A percentile compares a stretch with the other conserved stretches of the same genome.
Conservation (phyloP, 2,888 invertebrate genomes). For the Agrochola macilenta region DNA sequence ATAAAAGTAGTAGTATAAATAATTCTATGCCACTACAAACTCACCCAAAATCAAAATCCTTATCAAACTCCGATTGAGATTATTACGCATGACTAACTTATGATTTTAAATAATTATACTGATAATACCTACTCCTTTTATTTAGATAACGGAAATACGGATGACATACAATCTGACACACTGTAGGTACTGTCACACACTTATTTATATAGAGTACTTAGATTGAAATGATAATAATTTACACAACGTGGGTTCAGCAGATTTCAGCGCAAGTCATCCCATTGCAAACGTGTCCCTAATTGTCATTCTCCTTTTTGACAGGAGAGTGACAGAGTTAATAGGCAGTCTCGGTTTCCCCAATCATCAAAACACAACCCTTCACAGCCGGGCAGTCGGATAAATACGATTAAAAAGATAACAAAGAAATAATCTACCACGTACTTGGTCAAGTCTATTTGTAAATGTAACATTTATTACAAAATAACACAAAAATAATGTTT, state of each 20-base stretch:
- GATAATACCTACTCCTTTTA: neutral
- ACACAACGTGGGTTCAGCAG: neutral
- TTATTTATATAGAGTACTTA: neutral
- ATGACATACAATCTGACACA: neutral
- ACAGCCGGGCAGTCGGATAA: too few relatives aligned
- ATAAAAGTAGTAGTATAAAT: too few relatives aligned
- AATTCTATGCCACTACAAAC: too few relatives aligned
- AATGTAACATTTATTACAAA: neutral
- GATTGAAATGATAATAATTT: neutral
- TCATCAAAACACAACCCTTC: neutral
- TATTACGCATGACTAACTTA: neutral
- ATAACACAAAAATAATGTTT: slow-evolving; percentile 1
- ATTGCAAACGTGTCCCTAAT: neutral
- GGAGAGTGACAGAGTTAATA: neutral
- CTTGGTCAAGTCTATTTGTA: neutral
- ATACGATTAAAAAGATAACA: neutral
- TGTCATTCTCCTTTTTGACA: slow-evolving; percentile 9
- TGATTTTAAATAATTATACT: neutral
- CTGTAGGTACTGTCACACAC: neutral
- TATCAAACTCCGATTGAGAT: too few relatives aligned
- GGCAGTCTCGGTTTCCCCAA: too few relatives aligned
- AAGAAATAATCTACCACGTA: neutral
- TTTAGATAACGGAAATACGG: slow-evolving; percentile 9
- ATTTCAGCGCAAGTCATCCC: neutral
- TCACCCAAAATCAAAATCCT: too few relatives aligned